Evolutionary conservation across 1,140 invertebrate genomes (phyloP).

Genomic region (Eufriesea mexicana): DNA sequence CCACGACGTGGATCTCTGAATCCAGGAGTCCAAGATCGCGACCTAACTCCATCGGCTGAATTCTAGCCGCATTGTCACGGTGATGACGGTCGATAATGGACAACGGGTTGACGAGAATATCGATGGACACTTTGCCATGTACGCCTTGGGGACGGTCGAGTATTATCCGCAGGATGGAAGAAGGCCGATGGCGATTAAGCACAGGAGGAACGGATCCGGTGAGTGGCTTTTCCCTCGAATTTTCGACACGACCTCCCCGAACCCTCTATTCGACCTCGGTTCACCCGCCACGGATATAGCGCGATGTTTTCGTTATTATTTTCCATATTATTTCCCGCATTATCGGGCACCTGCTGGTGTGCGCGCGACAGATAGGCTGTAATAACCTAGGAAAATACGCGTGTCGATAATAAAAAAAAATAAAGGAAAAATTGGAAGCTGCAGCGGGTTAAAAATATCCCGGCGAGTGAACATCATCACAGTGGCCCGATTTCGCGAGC

Average conservation of each 20-base stretch:
- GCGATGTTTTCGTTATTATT: not conserved
- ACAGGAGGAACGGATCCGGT: too few relatives aligned
- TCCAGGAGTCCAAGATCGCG: constrained; percentile 10
- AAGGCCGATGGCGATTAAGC: not conserved
- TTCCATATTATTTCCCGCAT: not conserved
- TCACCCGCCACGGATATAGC: too few relatives aligned
- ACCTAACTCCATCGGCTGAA: constrained; percentile 44
- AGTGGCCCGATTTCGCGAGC: constrained; percentile 1
- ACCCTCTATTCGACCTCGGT: too few relatives aligned
- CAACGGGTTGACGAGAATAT: constrained; percentile 24
- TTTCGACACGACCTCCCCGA: too few relatives aligned
- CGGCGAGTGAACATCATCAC: not conserved
- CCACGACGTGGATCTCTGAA: not conserved
- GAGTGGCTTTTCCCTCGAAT: too few relatives aligned
- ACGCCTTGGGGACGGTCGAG: not conserved
- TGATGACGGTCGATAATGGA: constrained; percentile 52
- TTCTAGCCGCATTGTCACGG: constrained; percentile 60
- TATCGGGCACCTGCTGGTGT: not conserved
- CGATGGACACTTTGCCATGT: constrained; percentile 13
- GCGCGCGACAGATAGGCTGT: not conserved
- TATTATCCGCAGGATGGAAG: not conserved
- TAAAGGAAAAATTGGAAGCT: not conserved
- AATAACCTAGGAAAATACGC: not conserved
- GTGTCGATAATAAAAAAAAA: not conserved
- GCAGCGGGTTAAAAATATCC: not conserved